Percentiles rank a stretch among this genome's conserved stretches.
Conservation (phyloP, 2,797 vertebrate species). For the Acanthurus tractus region DNA sequence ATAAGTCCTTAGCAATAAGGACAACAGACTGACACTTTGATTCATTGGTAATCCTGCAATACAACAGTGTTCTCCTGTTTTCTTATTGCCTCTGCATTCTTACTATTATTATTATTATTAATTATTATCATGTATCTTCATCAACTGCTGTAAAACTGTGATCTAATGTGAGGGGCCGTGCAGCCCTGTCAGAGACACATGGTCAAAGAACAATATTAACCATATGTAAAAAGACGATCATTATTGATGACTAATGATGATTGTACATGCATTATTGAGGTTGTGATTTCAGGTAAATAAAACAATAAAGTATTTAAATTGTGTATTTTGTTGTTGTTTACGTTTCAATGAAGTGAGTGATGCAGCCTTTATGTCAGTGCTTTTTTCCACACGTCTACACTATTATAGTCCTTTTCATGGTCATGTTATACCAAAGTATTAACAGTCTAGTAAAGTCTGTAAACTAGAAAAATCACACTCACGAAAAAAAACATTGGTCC, state of each 20-base stretch:
- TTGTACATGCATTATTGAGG: conserved; percentile 81
- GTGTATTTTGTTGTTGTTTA: neutral
- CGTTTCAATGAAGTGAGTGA: neutral
- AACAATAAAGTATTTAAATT: conserved; percentile 70
- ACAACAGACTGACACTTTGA: conserved; percentile 58
- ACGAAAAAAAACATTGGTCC: conserved; percentile 17
- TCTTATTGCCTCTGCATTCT: conserved; percentile 71
- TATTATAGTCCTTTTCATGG: neutral
- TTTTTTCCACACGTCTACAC: neutral
- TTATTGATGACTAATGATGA: conserved; percentile 74
- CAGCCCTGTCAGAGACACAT: conserved; percentile 58
- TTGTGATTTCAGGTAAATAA: conserved; percentile 87
- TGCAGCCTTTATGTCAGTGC: neutral
- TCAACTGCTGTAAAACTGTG: conserved; percentile 85
- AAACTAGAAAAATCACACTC: neutral
- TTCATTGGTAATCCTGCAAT: conserved; percentile 76
- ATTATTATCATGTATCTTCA: conserved; percentile 68
- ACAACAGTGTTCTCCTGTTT: conserved; percentile 69
- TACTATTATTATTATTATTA: conserved; percentile 27
- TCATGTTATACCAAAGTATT: too few relatives aligned
- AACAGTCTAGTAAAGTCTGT: too few relatives aligned
- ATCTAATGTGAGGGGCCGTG: conserved; percentile 69
- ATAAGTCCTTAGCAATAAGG: conserved; percentile 41
- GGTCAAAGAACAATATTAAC: conserved; percentile 69
- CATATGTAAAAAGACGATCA: conserved; percentile 73